Evolutionary conservation across 2,797 vertebrate species (phyloP), one percentile per base, ranked within the genome.

Genomic region (Hipposideros larvatus): DNA sequence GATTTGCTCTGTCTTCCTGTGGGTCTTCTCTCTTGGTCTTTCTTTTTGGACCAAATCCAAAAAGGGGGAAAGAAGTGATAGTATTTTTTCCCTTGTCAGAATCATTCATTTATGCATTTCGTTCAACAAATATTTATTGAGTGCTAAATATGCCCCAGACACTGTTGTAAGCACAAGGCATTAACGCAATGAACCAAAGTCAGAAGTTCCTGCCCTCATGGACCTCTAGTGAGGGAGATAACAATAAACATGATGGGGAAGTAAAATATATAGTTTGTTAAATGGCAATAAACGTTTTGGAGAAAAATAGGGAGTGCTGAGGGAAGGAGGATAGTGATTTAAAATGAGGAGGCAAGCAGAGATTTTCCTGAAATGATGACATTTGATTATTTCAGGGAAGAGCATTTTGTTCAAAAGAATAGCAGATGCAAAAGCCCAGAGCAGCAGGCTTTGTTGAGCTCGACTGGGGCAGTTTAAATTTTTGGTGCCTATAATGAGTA

Each of bases 81-180:
- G 37, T 48, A 70, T 91, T 86, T 93, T n/a, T 77, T 77, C 74
- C 34, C 37, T 90, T 83, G 28, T 92, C 41, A 86, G 53, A 95
- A 37, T 74, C 82, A 68, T 85, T 77, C 21, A 28, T 74, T 85
- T 21, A 28, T 66, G 22, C 37, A 57, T 87, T 51, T 88, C 7
- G 2, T 70, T 95, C 24, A 48, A 16, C 22, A 53, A 31, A 53
- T 91, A 74, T 59, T 41, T 74, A 84, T 24, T 31, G 57, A n/a
- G 41, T 57, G 28, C 9, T 31, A 26, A 4, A 24, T 70, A n/a
- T 77, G 55, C 88, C 22, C 77, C 34, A 48, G 79, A 22, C 18
- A 53, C 71, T 51, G 2, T 68, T 57, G 3, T 86, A 63, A 28
- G 53, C n/a, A 65, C 7, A 21, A 31, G 8, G 5, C 43, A 21